Evolutionary conservation across 2,113 vertebrate genomes (phyloP).

Genomic region (Oncorhynchus mykiss): DNA sequence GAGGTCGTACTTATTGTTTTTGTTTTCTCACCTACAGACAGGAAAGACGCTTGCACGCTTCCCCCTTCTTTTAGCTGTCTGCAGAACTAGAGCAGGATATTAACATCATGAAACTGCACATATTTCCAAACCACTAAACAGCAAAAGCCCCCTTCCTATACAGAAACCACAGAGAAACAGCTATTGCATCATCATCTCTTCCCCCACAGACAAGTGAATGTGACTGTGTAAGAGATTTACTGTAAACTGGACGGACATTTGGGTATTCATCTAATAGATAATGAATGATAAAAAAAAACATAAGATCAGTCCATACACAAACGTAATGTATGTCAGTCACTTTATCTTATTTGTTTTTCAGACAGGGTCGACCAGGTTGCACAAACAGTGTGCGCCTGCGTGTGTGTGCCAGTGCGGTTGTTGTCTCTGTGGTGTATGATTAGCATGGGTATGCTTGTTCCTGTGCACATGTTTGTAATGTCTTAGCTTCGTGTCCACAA

Average conservation of each 20-base stretch:
- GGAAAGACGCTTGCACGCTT: neutral
- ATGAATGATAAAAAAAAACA: neutral
- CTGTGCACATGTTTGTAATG: neutral
- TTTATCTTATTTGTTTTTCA: neutral
- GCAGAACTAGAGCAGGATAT: too few species aligned
- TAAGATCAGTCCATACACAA: neutral
- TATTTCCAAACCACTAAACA: neutral
- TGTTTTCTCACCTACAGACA: neutral
- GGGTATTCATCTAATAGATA: neutral
- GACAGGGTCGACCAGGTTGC: neutral
- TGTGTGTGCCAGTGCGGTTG: neutral
- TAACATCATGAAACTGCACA: neutral
- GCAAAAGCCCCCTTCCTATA: too few species aligned
- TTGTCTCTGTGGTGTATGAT: neutral
- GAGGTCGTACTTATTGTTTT: neutral
- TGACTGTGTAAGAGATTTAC: neutral
- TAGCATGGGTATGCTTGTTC: neutral
- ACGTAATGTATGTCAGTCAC: neutral
- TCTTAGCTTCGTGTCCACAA: neutral
- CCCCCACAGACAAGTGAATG: slow-evolving; percentile 16
- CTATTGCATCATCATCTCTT: slow-evolving; percentile 39
- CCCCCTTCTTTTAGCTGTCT: too few species aligned
- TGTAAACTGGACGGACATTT: neutral
- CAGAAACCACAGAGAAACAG: slow-evolving; percentile 17
- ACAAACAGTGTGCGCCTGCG: neutral